phyloP scores from a whole-genome alignment of 2,113 vertebrate genomes.

The Calyptommatus sinebrachiatus region DNA sequence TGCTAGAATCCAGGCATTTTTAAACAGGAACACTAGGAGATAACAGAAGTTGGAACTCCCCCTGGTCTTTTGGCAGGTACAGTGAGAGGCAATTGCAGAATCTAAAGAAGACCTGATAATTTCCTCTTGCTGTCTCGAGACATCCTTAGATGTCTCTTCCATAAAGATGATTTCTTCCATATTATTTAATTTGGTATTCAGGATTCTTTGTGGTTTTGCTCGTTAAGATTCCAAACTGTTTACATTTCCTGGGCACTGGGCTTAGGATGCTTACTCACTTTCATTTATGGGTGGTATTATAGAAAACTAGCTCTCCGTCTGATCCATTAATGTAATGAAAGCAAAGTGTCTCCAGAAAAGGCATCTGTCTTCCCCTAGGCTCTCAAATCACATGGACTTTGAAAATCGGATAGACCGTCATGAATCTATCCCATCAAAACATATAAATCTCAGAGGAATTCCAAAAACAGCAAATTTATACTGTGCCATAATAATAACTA shows the following conservation, averaged over 20 bases:
- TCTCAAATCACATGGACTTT: background rate
- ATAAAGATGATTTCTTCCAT: background rate
- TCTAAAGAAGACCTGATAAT: background rate
- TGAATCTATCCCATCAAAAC: background rate
- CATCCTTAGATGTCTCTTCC: background rate
- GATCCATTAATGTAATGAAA: too few species aligned
- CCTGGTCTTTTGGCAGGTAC: too few species aligned
- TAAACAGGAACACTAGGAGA: too few species aligned
- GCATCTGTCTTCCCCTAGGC: background rate
- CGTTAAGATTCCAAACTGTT: too few species aligned
- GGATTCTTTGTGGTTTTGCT: too few species aligned
- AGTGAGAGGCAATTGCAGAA: too few species aligned
- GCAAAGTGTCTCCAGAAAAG: background rate
- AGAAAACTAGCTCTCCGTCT: too few species aligned
- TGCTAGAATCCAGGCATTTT: too few species aligned
- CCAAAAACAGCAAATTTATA: background rate
- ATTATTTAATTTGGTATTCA: background rate
- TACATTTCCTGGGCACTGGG: too few species aligned
- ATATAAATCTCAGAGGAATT: background rate
- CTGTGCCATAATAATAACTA: background rate
- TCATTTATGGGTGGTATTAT: too few species aligned
- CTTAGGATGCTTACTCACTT: too few species aligned
- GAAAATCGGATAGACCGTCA: background rate
- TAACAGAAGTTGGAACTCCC: too few species aligned
- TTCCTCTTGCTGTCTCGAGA: background rate